Conservation (phyloP, 2,113 vertebrate species). For the Puffinus mauretanicus region DNA sequence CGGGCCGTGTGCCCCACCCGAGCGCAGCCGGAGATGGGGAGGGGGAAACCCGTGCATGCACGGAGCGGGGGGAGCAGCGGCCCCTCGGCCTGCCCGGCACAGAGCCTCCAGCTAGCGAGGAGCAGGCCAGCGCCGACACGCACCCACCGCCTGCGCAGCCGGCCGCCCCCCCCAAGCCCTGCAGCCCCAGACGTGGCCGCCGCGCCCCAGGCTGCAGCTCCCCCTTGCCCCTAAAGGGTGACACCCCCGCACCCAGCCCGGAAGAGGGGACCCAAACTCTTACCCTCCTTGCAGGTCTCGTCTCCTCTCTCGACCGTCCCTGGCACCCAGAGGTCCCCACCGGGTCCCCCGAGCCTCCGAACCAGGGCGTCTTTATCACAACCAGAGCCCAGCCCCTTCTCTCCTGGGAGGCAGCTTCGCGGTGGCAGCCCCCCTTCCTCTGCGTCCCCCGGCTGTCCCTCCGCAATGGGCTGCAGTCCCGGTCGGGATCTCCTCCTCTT, state of each 20-base stretch:
- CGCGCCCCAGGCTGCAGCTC: neutral
- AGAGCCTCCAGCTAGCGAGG: neutral
- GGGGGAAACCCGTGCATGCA: neutral
- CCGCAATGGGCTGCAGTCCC: conserved; percentile 76
- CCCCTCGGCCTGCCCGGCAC: neutral
- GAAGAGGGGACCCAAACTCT: neutral
- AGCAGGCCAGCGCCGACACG: neutral
- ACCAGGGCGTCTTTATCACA: neutral
- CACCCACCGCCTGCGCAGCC: neutral
- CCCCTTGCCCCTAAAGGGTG: neutral
- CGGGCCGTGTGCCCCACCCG: neutral
- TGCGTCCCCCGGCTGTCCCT: conserved; percentile 66
- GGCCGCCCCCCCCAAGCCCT: neutral
- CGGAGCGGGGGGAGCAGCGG: neutral
- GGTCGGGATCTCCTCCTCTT: conserved; percentile 75
- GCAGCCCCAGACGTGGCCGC: neutral
- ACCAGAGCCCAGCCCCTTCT: neutral
- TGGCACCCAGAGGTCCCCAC: neutral
- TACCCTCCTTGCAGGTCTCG: neutral
- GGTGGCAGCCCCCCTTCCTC: conserved; percentile 62
- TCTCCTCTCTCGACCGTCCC: neutral
- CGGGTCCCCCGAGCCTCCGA: neutral
- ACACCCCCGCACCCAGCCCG: neutral
- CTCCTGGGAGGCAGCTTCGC: conserved; percentile 32
- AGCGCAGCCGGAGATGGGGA: neutral